Conservation (phyloP, 2,113 vertebrate genomes). For the Pardalotus punctatus region DNA sequence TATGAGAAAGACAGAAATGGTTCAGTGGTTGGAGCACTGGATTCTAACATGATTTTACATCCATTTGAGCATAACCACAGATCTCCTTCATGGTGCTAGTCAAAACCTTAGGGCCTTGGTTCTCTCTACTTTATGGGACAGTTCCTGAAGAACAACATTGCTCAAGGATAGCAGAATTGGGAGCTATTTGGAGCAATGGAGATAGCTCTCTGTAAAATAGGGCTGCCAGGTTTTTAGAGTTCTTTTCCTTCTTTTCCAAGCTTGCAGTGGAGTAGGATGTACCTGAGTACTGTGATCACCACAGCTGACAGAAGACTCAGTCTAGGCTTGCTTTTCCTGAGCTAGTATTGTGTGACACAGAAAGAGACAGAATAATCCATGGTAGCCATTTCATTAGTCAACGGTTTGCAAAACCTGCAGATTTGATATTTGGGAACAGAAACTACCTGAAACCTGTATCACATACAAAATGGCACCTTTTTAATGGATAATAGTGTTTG, state of each 20-base stretch:
- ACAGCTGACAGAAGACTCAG: background rate
- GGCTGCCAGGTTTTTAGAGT: background rate
- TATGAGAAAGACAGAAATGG: background rate
- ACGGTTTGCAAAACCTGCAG: background rate
- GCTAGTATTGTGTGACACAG: background rate
- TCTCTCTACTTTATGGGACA: background rate
- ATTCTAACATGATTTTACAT: background rate
- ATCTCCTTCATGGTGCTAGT: background rate
- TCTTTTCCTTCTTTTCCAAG: background rate
- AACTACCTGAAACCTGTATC: background rate
- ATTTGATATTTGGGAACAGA: background rate
- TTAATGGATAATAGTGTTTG: background rate
- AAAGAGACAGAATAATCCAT: background rate
- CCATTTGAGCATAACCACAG: background rate
- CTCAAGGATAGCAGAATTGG: background rate
- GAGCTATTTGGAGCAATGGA: background rate
- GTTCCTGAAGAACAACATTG: too few species aligned
- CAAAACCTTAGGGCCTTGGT: background rate
- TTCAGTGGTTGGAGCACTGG: background rate
- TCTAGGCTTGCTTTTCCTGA: background rate
- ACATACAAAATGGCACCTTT: background rate
- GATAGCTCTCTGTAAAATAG: background rate
- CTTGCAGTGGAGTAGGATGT: background rate
- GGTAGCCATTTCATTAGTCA: accelerated
- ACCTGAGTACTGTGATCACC: background rate